phyloP scores from a whole-genome alignment of 2,113 vertebrate species.

The Corydoras sp. region DNA sequence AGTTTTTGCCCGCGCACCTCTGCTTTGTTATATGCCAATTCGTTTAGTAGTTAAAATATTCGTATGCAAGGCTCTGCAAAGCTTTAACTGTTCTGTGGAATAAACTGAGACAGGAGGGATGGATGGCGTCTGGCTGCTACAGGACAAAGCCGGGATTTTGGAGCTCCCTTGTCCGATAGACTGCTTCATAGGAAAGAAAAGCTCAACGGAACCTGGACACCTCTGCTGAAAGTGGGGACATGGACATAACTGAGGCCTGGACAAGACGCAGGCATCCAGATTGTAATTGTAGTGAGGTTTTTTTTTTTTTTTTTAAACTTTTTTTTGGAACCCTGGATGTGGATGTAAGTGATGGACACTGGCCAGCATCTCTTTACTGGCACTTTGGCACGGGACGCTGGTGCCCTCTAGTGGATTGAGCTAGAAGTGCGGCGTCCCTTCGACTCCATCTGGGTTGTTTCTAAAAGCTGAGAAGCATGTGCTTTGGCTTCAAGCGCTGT shows the following conservation, averaged over 20 bases:
- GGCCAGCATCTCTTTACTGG: conserved; percentile 5
- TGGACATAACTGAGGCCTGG: neutral
- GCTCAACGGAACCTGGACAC: conserved; percentile 11
- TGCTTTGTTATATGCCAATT: conserved; percentile 11
- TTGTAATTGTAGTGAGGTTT: neutral
- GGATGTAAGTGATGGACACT: conserved; percentile 3
- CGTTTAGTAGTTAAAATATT: conserved; percentile 4
- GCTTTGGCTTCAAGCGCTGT: conserved; percentile 27
- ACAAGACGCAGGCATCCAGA: neutral
- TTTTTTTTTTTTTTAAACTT: neutral
- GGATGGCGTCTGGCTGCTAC: conserved; percentile 26
- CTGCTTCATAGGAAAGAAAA: conserved; percentile 3
- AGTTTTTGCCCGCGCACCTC: neutral
- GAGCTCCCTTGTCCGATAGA: conserved; percentile 14
- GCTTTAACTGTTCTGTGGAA: conserved; percentile 39
- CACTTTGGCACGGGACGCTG: neutral
- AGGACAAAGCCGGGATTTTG: conserved; percentile 9
- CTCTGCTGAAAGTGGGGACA: neutral
- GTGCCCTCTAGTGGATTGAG: conserved; percentile 5
- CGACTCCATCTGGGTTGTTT: conserved; percentile 29
- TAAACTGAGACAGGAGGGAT: conserved; percentile 6
- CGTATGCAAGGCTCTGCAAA: conserved; percentile 14
- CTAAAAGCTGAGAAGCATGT: conserved; percentile 13
- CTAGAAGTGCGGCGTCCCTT: conserved; percentile 10
- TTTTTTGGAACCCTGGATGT: neutral